A percentile compares a stretch with the other conserved stretches of the same genome.
Evolutionary conservation across 2,113 vertebrate genomes (phyloP).

Genomic region (Cheirogaleus medius): DNA sequence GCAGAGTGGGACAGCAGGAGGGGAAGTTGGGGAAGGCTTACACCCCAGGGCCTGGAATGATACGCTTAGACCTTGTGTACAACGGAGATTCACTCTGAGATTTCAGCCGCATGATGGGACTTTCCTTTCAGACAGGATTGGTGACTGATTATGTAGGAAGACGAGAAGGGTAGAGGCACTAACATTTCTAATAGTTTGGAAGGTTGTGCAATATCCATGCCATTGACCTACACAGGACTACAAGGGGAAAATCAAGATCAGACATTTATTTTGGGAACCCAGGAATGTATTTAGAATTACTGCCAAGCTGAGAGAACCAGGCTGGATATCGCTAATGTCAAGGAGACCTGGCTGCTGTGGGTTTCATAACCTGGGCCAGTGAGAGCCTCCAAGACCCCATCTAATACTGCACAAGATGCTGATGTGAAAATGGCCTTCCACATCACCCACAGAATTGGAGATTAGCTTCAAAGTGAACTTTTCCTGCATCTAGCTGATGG

Average conservation of each 20-base stretch:
- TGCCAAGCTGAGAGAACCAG: neutral
- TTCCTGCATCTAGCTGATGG: neutral
- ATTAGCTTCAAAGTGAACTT: neutral
- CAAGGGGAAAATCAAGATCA: neutral
- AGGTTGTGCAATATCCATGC: neutral
- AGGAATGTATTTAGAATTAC: neutral
- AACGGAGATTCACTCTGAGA: neutral
- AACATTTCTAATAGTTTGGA: neutral
- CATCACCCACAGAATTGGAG: neutral
- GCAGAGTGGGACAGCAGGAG: neutral
- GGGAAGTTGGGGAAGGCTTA: neutral
- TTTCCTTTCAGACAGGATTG: neutral
- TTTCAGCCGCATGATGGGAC: neutral
- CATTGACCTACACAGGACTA: neutral
- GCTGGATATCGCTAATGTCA: neutral
- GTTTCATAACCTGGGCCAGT: neutral
- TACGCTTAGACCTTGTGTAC: neutral
- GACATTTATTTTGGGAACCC: neutral
- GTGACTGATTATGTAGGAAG: neutral
- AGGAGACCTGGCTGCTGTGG: neutral
- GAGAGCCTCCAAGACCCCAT: neutral
- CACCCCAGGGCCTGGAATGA: fast-evolving
- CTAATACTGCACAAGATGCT: neutral
- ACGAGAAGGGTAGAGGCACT: neutral
- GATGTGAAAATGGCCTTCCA: neutral